Percentiles rank a stretch among this genome's conserved stretches.
Conservation (phyloP, 2,888 invertebrate species). For the Branchellion lobata region DNA sequence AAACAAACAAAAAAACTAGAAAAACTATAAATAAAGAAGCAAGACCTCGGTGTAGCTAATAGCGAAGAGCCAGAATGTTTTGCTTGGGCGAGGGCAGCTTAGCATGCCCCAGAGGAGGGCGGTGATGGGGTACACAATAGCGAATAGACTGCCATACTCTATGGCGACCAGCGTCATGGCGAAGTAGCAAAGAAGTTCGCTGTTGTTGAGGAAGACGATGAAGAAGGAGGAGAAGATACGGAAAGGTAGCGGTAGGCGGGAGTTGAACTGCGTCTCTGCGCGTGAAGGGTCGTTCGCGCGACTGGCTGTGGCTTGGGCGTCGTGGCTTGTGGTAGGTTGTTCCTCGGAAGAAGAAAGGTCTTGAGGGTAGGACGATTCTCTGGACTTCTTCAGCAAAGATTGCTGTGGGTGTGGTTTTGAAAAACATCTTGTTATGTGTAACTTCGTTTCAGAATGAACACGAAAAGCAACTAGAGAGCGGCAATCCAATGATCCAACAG, state of each 20-base stretch:
- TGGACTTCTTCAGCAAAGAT: slow-evolving; percentile 64
- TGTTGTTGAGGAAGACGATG: slow-evolving; percentile 81
- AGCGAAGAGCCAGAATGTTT: slow-evolving; percentile 95
- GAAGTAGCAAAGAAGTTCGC: slow-evolving; percentile 91
- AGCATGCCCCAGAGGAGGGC: slow-evolving; percentile 92
- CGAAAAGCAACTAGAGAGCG: too few relatives aligned
- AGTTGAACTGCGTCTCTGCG: slow-evolving; percentile 55
- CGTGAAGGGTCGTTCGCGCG: slow-evolving; percentile 32
- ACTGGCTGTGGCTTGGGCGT: neutral
- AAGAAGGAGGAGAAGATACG: slow-evolving; percentile 68
- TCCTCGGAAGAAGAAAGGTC: neutral
- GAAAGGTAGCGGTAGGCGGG: slow-evolving; percentile 56
- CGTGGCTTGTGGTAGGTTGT: neutral
- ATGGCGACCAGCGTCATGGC: slow-evolving; percentile 93
- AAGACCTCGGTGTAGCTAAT: slow-evolving; percentile 94
- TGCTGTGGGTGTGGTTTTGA: slow-evolving; percentile 3
- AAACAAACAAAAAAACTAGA: too few relatives aligned
- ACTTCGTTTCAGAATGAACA: too few relatives aligned
- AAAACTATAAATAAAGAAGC: too few relatives aligned
- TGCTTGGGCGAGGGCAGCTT: slow-evolving; percentile 90
- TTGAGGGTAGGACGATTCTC: too few relatives aligned
- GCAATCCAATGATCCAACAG: too few relatives aligned
- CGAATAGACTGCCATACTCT: slow-evolving; percentile 85
- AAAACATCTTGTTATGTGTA: neutral
- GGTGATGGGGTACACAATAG: slow-evolving; percentile 81